Conservation (phyloP, 2,113 vertebrate species). For the Ictalurus punctatus region DNA sequence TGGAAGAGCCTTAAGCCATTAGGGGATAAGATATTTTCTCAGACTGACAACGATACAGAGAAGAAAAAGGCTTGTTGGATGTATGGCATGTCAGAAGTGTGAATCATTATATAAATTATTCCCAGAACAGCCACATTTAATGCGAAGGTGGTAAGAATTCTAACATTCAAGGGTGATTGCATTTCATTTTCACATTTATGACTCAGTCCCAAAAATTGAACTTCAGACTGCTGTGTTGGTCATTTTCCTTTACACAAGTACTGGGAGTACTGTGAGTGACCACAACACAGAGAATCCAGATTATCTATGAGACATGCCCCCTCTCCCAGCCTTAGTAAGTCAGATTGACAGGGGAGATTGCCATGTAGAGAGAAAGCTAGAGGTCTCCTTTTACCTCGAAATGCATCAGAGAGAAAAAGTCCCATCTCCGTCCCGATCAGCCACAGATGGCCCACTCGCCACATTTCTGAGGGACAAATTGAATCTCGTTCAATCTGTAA, state of each 20-base stretch:
- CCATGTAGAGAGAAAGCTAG: conserved; percentile 52
- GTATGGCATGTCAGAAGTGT: neutral
- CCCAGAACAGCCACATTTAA: neutral
- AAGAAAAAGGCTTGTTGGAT: neutral
- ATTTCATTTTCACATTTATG: neutral
- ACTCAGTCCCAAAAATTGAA: neutral
- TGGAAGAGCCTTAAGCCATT: neutral
- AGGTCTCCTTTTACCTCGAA: conserved; percentile 55
- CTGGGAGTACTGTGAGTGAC: conserved; percentile 3
- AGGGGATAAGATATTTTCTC: neutral
- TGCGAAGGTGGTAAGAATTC: neutral
- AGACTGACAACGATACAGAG: neutral
- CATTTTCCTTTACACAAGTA: neutral
- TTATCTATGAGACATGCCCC: conserved; percentile 28
- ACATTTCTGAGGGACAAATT: conserved; percentile 70
- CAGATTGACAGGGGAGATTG: conserved; percentile 68
- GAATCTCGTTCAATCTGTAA: conserved; percentile 71
- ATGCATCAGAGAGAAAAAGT: conserved; percentile 47
- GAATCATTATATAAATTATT: neutral
- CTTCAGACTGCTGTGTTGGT: neutral
- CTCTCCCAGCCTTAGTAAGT: conserved; percentile 53
- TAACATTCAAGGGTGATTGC: neutral
- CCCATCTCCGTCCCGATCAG: conserved; percentile 64
- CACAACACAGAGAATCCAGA: conserved; percentile 28
- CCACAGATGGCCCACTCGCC: conserved; percentile 53